phyloP scores from a whole-genome alignment of 1,140 invertebrate genomes.

The Rhagoletis pomonella region DNA sequence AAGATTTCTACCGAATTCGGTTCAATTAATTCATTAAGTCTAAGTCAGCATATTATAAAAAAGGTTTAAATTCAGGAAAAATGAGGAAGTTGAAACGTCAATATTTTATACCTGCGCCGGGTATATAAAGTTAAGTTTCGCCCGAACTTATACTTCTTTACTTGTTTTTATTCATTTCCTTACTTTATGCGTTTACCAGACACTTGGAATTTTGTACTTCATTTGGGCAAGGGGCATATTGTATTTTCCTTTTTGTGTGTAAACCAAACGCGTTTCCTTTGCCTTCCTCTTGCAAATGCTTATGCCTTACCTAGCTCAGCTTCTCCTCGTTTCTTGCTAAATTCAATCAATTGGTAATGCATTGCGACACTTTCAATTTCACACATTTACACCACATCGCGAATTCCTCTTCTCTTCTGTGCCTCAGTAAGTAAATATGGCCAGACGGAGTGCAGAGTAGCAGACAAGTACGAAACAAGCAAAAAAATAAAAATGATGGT shows the following conservation, averaged over 20 bases:
- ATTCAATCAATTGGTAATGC: constrained; percentile 34
- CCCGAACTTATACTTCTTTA: too few relatives aligned
- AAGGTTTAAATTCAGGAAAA: too few relatives aligned
- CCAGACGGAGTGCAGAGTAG: not conserved
- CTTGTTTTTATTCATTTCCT: too few relatives aligned
- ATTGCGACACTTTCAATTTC: constrained; percentile 25
- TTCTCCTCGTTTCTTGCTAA: constrained; percentile 9
- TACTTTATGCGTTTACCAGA: too few relatives aligned
- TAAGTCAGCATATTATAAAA: too few relatives aligned
- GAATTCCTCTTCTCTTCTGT: not conserved
- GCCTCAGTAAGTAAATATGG: not conserved
- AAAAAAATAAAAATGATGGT: not conserved
- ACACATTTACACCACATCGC: constrained; percentile 1
- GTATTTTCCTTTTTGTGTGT: too few relatives aligned
- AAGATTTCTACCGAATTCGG: too few relatives aligned
- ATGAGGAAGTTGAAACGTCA: not conserved
- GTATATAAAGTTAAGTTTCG: not conserved
- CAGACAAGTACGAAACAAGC: constrained; percentile 27
- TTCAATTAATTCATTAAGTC: too few relatives aligned
- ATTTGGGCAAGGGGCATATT: not conserved
- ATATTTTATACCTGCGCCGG: not conserved
- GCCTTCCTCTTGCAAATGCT: not conserved
- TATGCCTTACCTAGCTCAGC: not conserved
- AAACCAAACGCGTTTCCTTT: too few relatives aligned
- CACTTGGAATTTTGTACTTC: not conserved